A percentile compares a stretch with the other conserved stretches of the same genome.
Conservation (phyloP, 2,888 invertebrate genomes). For the Craniophora ligustri region DNA sequence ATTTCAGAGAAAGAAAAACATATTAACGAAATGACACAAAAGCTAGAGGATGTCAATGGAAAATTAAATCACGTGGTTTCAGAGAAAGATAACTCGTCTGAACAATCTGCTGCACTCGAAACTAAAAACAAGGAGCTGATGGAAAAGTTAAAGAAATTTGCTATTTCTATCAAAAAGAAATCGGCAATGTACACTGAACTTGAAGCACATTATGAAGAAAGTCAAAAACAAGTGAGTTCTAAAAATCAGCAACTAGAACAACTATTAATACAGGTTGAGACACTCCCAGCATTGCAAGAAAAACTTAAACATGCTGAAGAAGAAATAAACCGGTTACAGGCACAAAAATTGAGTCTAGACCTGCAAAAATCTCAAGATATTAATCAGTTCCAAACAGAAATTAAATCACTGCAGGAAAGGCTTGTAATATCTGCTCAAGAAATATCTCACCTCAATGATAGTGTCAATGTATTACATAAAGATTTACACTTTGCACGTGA, state of each 20-base stretch:
- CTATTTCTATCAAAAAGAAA: constrained; percentile 93
- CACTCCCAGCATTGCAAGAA: constrained; percentile 75
- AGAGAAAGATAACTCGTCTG: constrained; percentile 79
- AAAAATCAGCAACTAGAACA: constrained; percentile 75
- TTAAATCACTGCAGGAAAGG: constrained; percentile 64
- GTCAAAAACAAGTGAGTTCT: constrained; percentile 70
- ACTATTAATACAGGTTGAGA: constrained; percentile 72
- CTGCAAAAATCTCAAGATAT: constrained; percentile 70
- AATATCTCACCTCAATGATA: constrained; percentile 64
- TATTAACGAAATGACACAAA: constrained; percentile 81
- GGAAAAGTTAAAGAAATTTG: constrained; percentile 94
- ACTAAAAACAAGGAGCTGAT: constrained; percentile 91
- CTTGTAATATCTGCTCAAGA: constrained; percentile 62
- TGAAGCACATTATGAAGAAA: constrained; percentile 84
- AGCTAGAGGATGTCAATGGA: constrained; percentile 77
- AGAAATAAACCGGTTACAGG: constrained; percentile 73
- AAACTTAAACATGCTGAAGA: constrained; percentile 79
- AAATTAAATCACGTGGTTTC: constrained; percentile 75
- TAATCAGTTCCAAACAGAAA: constrained; percentile 63
- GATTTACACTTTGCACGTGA: constrained; percentile 67
- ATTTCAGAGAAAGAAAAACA: constrained; percentile 86
- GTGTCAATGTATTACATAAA: constrained; percentile 63
- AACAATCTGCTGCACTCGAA: constrained; percentile 81
- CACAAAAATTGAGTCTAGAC: constrained; percentile 68
- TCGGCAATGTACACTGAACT: constrained; percentile 90